Conservation (phyloP, 2,888 invertebrate species). For the Lasioglossum vierecki region DNA sequence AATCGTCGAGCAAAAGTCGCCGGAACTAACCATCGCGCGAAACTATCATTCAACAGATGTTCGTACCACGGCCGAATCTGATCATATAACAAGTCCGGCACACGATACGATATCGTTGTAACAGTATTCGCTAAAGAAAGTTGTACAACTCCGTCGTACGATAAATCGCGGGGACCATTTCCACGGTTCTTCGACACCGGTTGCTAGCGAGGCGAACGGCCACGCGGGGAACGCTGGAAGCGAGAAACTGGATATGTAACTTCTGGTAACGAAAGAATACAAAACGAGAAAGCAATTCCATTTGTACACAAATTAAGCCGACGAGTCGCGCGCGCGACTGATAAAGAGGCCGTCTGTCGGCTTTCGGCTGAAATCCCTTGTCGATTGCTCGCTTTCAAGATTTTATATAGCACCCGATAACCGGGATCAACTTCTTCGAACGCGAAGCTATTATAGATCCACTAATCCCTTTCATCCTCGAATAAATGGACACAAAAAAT, state of each 20-base stretch:
- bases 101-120: not conserved
- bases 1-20: not conserved
- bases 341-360: not conserved
- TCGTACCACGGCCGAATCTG: not conserved
- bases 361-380: not conserved
- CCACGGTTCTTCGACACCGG: not conserved
- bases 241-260: conserved; percentile 8
- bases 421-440: not conserved
- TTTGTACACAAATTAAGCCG: conserved; percentile 2
- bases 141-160: not conserved
- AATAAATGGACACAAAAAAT: not conserved
- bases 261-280: conserved; percentile 1
- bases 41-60: not conserved
- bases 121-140: not conserved
- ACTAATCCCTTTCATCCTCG: not conserved
- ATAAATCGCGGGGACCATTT: not conserved
- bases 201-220: not conserved
- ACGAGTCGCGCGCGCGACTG: not conserved
- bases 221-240: not conserved
- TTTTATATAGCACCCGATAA: not conserved
- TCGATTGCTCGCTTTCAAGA: not conserved
- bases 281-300: conserved; percentile 11
- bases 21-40: not conserved
- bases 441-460: not conserved
- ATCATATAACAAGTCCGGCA: not conserved